Conservation (phyloP, 2,797 vertebrate genomes). For the Xiphophorus birchmanni region DNA sequence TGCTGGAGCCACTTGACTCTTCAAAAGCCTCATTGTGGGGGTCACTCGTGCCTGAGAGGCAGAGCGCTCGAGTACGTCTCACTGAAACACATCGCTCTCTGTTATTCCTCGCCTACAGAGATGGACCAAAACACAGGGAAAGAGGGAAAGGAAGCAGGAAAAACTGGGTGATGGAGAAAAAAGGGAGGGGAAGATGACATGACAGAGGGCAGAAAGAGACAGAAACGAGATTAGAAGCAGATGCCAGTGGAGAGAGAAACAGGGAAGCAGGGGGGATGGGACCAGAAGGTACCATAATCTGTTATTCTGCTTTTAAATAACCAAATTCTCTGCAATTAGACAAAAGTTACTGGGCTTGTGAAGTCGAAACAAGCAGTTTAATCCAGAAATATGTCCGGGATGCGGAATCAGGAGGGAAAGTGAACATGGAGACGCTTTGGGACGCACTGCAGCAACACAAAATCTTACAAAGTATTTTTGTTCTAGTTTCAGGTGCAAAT, state of each 20-base stretch:
- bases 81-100: slow-evolving; percentile 54
- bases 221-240: slow-evolving; percentile 61
- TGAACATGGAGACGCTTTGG: slow-evolving; percentile 46
- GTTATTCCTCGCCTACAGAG: slow-evolving; percentile 51
- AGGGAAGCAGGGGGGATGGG: slow-evolving; percentile 16
- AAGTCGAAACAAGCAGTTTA: neutral
- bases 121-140: slow-evolving; percentile 6
- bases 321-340: slow-evolving; percentile 22
- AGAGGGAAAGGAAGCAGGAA: neutral
- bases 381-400: slow-evolving; percentile 25
- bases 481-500: no score
- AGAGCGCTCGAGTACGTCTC: slow-evolving; percentile 56
- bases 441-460: slow-evolving; percentile 4
- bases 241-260: slow-evolving; percentile 54
- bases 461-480: no score
- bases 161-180: slow-evolving; percentile 9
- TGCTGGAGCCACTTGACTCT: slow-evolving; percentile 71
- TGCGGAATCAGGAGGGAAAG: slow-evolving; percentile 32
- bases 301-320: slow-evolving; percentile 46
- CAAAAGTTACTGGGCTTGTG: neutral
- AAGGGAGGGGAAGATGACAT: slow-evolving; percentile 31
- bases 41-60: slow-evolving; percentile 65
- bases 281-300: slow-evolving; percentile 34
- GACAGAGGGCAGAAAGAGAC: slow-evolving; percentile 31
- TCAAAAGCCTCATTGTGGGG: slow-evolving; percentile 70